phyloP scores from a whole-genome alignment of 2,797 vertebrate genomes.

The Spondyliosoma cantharus region DNA sequence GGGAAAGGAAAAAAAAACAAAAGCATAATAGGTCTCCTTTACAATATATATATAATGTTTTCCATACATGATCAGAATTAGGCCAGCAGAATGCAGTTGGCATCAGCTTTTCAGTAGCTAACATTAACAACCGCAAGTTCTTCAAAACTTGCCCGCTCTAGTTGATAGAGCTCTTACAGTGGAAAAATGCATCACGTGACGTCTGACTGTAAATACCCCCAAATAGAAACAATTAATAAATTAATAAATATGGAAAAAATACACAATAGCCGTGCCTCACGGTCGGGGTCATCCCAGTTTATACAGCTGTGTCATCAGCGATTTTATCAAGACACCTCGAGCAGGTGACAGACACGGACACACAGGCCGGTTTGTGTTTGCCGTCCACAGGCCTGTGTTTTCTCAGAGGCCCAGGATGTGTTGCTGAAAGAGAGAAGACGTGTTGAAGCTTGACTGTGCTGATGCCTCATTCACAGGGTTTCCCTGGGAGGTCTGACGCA shows the following conservation, averaged over 20 bases:
- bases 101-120: too few relatives aligned
- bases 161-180: neutral
- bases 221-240: constrained; percentile 14
- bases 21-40: too few relatives aligned
- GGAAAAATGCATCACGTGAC: neutral
- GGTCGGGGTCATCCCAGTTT: constrained; percentile 57
- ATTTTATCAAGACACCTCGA: constrained; percentile 50
- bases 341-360: constrained; percentile 70
- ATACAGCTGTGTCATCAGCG: constrained; percentile 64
- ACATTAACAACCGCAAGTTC: too few relatives aligned
- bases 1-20: too few relatives aligned
- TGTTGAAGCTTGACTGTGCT: constrained; percentile 79
- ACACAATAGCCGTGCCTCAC: constrained; percentile 3
- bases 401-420: constrained; percentile 60
- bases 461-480: constrained; percentile 69
- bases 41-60: too few relatives aligned
- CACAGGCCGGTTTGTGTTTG: constrained; percentile 54
- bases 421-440: constrained; percentile 74
- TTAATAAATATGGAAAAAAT: constrained; percentile 7
- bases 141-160: too few relatives aligned
- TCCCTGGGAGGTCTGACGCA: constrained; percentile 65
- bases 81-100: too few relatives aligned
- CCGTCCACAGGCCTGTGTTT: constrained; percentile 40
- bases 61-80: too few relatives aligned
- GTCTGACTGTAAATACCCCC: neutral